Conservation (phyloP, 35 echinoderm and acorn worm species). For the Lytechinus pictus region DNA sequence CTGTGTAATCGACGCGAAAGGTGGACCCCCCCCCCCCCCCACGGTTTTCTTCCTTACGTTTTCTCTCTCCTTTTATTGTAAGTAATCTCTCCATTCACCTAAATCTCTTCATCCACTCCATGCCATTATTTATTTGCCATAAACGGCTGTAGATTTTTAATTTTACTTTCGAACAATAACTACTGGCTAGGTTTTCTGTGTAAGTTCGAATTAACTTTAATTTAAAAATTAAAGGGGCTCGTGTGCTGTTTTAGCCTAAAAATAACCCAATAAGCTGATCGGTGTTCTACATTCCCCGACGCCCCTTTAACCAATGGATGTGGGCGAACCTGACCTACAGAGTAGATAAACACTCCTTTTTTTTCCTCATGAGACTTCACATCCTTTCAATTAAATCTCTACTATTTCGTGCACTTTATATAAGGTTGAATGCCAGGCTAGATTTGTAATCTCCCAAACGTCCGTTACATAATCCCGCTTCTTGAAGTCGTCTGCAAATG, state of each 20-base stretch:
- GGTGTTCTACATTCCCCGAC: neutral
- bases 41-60: too few relatives aligned
- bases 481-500: too few relatives aligned
- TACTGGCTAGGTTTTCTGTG: too few relatives aligned
- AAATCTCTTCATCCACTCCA: too few relatives aligned
- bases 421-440: neutral
- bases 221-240: neutral
- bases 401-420: neutral
- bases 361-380: neutral
- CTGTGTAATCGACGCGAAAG: too few relatives aligned
- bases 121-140: neutral
- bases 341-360: neutral
- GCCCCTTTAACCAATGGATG: neutral
- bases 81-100: too few relatives aligned
- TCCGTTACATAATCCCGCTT: neutral
- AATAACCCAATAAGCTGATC: neutral
- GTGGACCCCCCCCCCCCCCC: too few relatives aligned
- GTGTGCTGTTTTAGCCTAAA: neutral
- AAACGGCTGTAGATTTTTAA: neutral
- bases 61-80: too few relatives aligned
- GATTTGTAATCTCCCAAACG: neutral
- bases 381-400: neutral
- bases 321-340: neutral
- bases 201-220: neutral
- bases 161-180: neutral